Percentiles rank a stretch among this genome's conserved stretches.
phyloP scores from a whole-genome alignment of 2,888 invertebrate genomes.

The Clivina fossor region DNA sequence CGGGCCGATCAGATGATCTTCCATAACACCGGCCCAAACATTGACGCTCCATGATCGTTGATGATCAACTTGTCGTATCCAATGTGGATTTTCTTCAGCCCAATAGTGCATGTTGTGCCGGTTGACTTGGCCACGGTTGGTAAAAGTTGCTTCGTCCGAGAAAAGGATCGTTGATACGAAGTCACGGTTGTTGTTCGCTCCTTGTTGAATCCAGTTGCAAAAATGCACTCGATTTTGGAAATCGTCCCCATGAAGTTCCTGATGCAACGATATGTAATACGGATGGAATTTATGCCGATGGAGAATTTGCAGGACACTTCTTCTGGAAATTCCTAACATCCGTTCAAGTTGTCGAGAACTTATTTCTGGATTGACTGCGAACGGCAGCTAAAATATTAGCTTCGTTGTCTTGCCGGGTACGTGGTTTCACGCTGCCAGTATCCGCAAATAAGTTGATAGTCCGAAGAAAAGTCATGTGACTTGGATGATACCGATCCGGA shows the following conservation, averaged over 20 bases:
- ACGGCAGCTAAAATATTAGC: constrained; percentile 4
- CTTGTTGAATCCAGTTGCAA: constrained; percentile 34
- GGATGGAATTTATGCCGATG: too few relatives aligned
- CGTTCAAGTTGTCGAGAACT: constrained; percentile 13
- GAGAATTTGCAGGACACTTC: too few relatives aligned
- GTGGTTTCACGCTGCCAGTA: neutral
- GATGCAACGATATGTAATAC: constrained; percentile 34
- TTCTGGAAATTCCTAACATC: constrained; percentile 2
- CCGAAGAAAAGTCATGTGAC: too few relatives aligned
- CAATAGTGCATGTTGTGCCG: constrained; percentile 22
- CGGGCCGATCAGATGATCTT: too few relatives aligned
- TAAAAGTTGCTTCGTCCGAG: constrained; percentile 29
- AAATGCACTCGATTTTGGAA: constrained; percentile 35
- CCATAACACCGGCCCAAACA: constrained; percentile 2
- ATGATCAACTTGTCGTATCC: neutral
- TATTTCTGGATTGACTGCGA: neutral
- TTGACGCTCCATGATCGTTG: constrained; percentile 10
- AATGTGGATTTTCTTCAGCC: constrained; percentile 7
- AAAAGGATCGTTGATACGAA: constrained; percentile 31
- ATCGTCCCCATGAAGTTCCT: constrained; percentile 36
- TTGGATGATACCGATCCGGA: neutral
- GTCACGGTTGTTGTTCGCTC: constrained; percentile 22
- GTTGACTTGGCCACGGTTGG: constrained; percentile 24
- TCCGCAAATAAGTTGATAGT: constrained; percentile 1
- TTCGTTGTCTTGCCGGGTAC: neutral